Percentiles rank a stretch among this genome's conserved stretches.
Evolutionary conservation across 2,113 vertebrate species (phyloP).

Genomic region (Bucco capensis): DNA sequence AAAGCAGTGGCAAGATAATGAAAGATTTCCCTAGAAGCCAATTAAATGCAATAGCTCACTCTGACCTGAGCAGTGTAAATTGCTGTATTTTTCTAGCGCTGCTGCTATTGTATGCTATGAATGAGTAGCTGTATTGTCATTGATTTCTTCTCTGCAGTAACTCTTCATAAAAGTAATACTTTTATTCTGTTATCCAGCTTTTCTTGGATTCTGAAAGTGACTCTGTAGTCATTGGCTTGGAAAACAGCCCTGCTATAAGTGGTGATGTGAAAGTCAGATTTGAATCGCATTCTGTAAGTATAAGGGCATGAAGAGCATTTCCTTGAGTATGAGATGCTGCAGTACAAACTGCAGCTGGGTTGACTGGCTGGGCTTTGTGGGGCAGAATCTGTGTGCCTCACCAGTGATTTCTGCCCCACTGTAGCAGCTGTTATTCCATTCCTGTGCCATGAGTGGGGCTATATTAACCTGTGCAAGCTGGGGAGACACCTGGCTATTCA

Average conservation of each 20-base stretch:
- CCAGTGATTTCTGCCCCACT: not conserved
- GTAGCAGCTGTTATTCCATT: not conserved
- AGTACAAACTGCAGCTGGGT: not conserved
- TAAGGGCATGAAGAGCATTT: not conserved
- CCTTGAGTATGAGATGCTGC: not conserved
- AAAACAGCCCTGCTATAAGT: slow-evolving; percentile 78
- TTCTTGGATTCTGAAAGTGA: slow-evolving; percentile 84
- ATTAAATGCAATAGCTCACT: not conserved
- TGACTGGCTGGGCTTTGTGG: not conserved
- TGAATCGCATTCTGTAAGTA: slow-evolving; percentile 86
- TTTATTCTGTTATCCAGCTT: slow-evolving; percentile 71
- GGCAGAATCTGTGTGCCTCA: not conserved
- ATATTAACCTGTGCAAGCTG: not conserved
- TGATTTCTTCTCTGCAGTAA: not conserved
- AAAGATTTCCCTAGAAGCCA: not conserved
- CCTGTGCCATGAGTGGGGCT: not conserved
- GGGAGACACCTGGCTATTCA: not conserved
- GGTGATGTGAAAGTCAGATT: slow-evolving; percentile 93
- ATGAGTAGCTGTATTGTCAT: not conserved
- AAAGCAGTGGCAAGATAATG: not conserved
- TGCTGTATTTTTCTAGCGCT: not conserved
- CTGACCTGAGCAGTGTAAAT: not conserved
- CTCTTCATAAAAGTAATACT: not conserved
- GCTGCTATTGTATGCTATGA: not conserved
- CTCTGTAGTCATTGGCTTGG: slow-evolving; percentile 79